Evolutionary conservation across 1,140 invertebrate species (phyloP), one percentile per base, ranked within the genome.

Genomic region (Neodiprion pinetum): DNA sequence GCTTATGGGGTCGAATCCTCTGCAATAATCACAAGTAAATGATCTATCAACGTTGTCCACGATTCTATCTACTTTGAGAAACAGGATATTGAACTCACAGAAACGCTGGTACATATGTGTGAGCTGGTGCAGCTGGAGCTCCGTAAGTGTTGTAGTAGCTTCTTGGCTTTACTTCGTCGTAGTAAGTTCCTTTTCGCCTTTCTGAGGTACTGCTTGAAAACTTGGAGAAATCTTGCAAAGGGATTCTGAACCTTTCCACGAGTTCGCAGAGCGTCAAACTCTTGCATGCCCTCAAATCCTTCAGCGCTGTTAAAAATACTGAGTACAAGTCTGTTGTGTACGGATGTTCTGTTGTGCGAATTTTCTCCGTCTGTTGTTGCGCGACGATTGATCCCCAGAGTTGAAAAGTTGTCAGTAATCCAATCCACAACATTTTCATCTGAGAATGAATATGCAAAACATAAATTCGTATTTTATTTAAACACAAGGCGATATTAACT

Each of bases 1-100:
- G 69, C 84, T 88, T 71, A 89, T 83, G 14, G 88, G 86, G 77
- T 89, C 88, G 67, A 89, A 86, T 69, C 83, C 79, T 53, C 86
- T 88, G 48, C 14, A 71, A 71, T 11, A 73, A 71, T 80, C 78
- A 77, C 73, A 73, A 72, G 47, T 8, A 72, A 67, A 47, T 17
- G 9, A n/a, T 14, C n/a, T 73, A 17, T 28, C 67, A 9, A 66
- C 9, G 40, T 61, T 50, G 12, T 65, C 7, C 48, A 72, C 48
- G 12, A 67, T 75, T 73, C 49, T 73, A 65, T 23, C 21, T 3
- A 28, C n/a, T 71, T 47, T 71, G 1, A 17, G 10, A 17, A 28
- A 69, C 67, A 12, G 53, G 4, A 48, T 71, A 71, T 11, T 28
- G 11, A 17, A n/a, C 70, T 71, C 47, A n/a, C 40, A 49, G n/a